Percentiles rank a stretch among this genome's conserved stretches.
Evolutionary conservation across 2,113 vertebrate genomes (phyloP).

Genomic region (Cichladusa arquata): DNA sequence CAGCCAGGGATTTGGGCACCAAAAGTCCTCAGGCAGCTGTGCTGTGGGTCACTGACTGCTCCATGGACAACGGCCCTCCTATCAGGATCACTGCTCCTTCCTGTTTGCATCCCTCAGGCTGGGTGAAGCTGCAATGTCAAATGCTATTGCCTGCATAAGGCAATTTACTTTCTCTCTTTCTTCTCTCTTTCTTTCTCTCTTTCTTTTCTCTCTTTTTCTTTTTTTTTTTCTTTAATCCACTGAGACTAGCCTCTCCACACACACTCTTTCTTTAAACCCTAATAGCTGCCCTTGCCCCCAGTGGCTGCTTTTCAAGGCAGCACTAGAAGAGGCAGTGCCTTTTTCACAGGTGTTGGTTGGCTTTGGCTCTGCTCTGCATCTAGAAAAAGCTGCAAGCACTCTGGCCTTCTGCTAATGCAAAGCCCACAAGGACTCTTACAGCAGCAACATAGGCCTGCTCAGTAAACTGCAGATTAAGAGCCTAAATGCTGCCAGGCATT

Average conservation of each 20-base stretch:
- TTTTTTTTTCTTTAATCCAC: not conserved
- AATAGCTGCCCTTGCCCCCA: not conserved
- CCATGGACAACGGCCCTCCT: rapidly evolving
- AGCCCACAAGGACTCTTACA: not conserved
- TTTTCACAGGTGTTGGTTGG: not conserved
- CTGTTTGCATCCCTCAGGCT: not conserved
- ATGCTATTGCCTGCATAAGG: not conserved
- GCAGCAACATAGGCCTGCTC: not conserved
- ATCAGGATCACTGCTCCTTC: rapidly evolving
- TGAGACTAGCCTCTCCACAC: not conserved
- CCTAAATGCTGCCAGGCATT: not conserved
- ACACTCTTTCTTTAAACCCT: not conserved
- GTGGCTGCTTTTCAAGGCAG: not conserved
- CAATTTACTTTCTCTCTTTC: not conserved
- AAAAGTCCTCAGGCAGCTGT: not conserved
- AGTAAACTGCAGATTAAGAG: not conserved
- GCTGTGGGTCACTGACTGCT: too few relatives aligned
- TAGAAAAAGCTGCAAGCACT: not conserved
- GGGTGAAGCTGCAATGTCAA: not conserved
- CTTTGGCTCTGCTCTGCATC: not conserved
- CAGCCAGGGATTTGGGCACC: not conserved
- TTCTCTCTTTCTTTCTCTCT: not conserved
- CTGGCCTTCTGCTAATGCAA: not conserved
- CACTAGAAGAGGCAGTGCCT: not conserved
- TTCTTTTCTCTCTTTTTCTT: too few relatives aligned